Conservation (phyloP, 1,140 invertebrate species). For the Metaphire vulgaris region DNA sequence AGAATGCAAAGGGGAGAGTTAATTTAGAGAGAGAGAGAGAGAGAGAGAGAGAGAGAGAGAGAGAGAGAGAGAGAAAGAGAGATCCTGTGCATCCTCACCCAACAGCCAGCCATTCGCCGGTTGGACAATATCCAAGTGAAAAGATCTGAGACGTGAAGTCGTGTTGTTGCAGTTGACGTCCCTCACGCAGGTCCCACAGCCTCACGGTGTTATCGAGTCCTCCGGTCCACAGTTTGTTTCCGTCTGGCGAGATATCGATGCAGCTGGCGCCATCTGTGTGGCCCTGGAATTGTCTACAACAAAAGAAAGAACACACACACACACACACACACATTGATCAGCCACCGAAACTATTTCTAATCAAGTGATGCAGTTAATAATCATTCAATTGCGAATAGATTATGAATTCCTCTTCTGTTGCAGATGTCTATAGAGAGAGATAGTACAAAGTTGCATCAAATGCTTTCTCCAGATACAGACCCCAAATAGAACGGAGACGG, state of each 20-base stretch:
- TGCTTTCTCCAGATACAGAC: background rate
- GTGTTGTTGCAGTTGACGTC: constrained; percentile 86
- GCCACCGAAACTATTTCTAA: background rate
- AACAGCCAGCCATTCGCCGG: constrained; percentile 94
- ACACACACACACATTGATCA: background rate
- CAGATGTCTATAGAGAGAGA: background rate
- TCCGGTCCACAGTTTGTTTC: constrained; percentile 90
- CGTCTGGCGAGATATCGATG: constrained; percentile 93
- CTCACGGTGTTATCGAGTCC: constrained; percentile 93
- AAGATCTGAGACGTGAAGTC: constrained; percentile 89
- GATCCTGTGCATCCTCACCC: too few species aligned
- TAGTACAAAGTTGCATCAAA: background rate
- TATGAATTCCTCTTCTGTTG: background rate
- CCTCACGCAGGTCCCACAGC: constrained; percentile 88
- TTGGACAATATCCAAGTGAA: constrained; percentile 93
- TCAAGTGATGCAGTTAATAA: background rate
- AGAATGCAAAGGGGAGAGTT: too few species aligned
- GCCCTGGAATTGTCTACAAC: constrained; percentile 80
- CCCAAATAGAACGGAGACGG: too few species aligned
- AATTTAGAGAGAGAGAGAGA: too few species aligned
- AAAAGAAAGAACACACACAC: background rate
- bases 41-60: too few species aligned
- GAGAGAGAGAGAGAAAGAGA: too few species aligned
- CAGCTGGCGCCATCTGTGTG: constrained; percentile 96
- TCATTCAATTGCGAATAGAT: background rate